phyloP scores from a whole-genome alignment of 2,113 vertebrate species.

The Phrynosoma blainvillii region DNA sequence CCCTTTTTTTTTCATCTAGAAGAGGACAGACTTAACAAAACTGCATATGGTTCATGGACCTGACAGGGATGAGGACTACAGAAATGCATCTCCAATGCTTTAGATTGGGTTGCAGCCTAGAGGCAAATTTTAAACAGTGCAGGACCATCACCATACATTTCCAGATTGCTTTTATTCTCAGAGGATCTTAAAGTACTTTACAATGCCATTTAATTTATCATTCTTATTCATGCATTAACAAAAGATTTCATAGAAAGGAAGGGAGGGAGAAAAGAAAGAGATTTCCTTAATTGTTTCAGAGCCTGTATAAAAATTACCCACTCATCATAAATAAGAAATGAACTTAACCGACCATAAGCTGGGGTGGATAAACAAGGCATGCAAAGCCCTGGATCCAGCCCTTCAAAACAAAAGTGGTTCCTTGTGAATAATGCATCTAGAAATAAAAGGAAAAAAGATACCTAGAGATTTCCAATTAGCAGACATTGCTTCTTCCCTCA shows the following conservation, averaged over 20 bases:
- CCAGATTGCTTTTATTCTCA: slow-evolving; percentile 2
- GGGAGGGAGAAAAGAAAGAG: not conserved
- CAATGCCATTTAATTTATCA: not conserved
- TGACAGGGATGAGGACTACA: not conserved
- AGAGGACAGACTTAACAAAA: not conserved
- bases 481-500: not conserved
- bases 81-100: not conserved
- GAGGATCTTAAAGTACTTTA: slow-evolving; percentile 11
- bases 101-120: slow-evolving; percentile 1
- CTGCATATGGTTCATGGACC: not conserved
- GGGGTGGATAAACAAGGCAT: not conserved
- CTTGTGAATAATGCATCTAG: slow-evolving; percentile 8
- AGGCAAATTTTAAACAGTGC: not conserved
- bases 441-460: not conserved
- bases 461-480: slow-evolving; percentile 1
- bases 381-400: not conserved
- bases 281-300: slow-evolving; percentile 39
- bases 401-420: not conserved
- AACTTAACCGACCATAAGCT: slow-evolving; percentile 33
- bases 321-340: slow-evolving; percentile 54
- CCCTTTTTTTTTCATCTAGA: not conserved
- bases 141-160: not conserved
- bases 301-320: slow-evolving; percentile 23
- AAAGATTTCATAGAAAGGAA: not conserved
- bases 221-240: slow-evolving; percentile 4